A percentile compares a stretch with the other conserved stretches of the same genome.
Evolutionary conservation across 2,797 vertebrate genomes (phyloP).

Genomic region (Leucoraja ocellata): DNA sequence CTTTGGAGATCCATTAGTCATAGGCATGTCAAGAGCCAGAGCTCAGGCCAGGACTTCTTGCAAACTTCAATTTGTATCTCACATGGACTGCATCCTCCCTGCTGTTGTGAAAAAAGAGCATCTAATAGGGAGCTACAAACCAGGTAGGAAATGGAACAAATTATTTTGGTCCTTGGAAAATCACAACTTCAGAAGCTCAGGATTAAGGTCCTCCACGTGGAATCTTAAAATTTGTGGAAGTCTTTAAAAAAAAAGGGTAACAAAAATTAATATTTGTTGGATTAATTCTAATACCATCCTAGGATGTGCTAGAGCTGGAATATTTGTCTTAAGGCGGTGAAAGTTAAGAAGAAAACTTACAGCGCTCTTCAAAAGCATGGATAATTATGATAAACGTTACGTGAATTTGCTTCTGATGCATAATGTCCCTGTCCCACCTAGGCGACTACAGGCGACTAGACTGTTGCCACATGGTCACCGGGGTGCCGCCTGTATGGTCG

Average conservation of each 20-base stretch:
- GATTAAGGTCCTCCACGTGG: not conserved
- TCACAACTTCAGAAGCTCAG: no score
- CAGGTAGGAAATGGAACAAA: not conserved
- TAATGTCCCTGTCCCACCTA: no score
- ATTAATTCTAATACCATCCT: not conserved
- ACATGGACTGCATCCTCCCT: not conserved
- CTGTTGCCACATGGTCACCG: no score
- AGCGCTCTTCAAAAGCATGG: not conserved
- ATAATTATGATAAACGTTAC: not conserved
- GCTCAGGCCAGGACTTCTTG: not conserved
- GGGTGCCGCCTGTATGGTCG: no score
- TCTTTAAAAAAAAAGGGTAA: no score
- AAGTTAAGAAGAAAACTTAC: not conserved
- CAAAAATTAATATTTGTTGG: not conserved
- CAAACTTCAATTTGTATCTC: not conserved
- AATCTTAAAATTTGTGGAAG: not conserved
- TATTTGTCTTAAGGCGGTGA: no score
- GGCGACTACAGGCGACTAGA: not conserved
- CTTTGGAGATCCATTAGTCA: not conserved
- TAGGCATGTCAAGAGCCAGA: not conserved
- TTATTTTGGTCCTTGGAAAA: not conserved
- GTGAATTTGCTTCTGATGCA: not conserved
- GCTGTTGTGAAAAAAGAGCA: no score
- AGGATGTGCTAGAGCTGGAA: not conserved
- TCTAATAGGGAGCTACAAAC: not conserved